Percentiles rank a stretch among this genome's conserved stretches.
Conservation (phyloP, 2,797 vertebrate genomes). For the Podarcis siculus region DNA sequence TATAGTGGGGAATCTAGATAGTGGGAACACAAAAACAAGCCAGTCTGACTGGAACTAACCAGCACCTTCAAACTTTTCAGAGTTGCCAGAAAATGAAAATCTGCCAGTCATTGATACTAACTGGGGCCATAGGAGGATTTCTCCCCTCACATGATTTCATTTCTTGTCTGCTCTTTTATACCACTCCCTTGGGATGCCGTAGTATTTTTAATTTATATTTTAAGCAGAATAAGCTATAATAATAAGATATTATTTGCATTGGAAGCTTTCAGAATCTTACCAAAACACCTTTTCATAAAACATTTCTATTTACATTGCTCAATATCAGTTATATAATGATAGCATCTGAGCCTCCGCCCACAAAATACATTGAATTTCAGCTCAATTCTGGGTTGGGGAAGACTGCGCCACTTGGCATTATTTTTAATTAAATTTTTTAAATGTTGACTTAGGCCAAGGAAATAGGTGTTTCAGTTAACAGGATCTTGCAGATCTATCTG, state of each 20-base stretch:
- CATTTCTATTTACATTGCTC: not conserved
- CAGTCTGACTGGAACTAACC: not conserved
- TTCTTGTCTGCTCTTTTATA: not conserved
- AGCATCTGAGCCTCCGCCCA: not conserved
- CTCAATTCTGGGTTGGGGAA: not conserved
- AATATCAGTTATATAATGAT: not conserved
- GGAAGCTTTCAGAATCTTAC: not conserved
- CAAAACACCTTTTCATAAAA: not conserved
- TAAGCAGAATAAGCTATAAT: not conserved
- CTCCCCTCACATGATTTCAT: not conserved
- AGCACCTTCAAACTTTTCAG: not conserved
- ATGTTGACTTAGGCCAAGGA: constrained; percentile 40
- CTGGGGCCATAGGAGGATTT: not conserved
- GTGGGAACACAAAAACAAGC: not conserved
- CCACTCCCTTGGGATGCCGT: not conserved
- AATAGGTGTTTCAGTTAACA: constrained; percentile 46
- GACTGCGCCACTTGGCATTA: constrained; percentile 44
- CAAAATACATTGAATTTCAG: constrained; percentile 35
- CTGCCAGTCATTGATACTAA: not conserved
- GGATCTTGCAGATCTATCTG: constrained; percentile 21
- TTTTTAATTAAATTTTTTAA: constrained; percentile 56
- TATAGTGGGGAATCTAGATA: not conserved
- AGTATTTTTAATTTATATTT: not conserved
- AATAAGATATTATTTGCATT: not conserved
- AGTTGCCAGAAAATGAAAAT: not conserved